Base-by-base conservation (phyloP, 2,888 invertebrate genomes). In the Bembecia ichneumoniformis region DNA sequence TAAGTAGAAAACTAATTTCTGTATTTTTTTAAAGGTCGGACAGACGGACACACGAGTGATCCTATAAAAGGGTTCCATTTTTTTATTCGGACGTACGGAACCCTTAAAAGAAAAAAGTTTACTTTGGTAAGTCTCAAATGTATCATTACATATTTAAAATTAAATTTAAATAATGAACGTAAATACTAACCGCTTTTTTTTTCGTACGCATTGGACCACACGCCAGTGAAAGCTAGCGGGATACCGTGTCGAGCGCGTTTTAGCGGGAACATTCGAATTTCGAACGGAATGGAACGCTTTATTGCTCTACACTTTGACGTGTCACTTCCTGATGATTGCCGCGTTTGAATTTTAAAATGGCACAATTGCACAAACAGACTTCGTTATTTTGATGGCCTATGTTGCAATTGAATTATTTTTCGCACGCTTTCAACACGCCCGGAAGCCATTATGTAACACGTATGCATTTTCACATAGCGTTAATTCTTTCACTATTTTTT, bases 261-360 rank as follows among this genome's bases (percentile, higher is more conserved):
- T 62, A 62, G 59, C 60, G 57, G 47, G 9, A 16, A 46, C 48
- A 51, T 53, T 51, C 55, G 54, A 64, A 64, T 67, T 70, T 63
- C 59, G 59, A 66, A 68, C 45, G 50, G 48, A 51, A 55, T 59
- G 55, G 51, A 55, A 59, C 61, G 66, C 62, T 67, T 63, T 68
- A 72, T 68, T 71, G 66, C 63, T 52, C 63, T 66, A 64, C 76
- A 72, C 74, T 73, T 73, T 74, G 74, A 73, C 61, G 61, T 64
- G 66, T 68, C 68, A 71, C 67, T 69, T 71, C 64, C 55, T 50
- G 35, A 52, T 54, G 60, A 55, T 55, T 55, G 50, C 48, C 57
- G 57, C 62, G 58, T 65, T 59, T 58, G 65, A 72, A 74, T 68
- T 71, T 73, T 62, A 65, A 73, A 76, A 71, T 65, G 59, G 61